Base-by-base conservation (phyloP, 2,797 vertebrate species). In the Lithobates sylvaticus region DNA sequence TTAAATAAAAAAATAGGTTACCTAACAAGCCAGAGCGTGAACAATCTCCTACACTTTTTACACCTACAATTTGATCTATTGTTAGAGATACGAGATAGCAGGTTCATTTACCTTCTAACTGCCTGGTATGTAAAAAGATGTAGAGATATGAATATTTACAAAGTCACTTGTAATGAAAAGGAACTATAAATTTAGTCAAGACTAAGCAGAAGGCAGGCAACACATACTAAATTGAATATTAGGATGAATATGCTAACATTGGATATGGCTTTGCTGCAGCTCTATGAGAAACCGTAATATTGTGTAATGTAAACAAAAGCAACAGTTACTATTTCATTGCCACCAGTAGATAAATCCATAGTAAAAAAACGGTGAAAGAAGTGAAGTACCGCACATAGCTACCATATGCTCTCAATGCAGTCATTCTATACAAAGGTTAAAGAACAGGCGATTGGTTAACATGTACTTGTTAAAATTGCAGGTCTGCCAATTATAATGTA, bases 361-460 rank as follows among this genome's bases (percentile, higher is more conserved):
- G 79, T 81, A 81, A 73, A 32, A 81, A 81, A 72, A 34, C 10
- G 47, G 29, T 67, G 32, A 47, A 50, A 73, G n/a, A 29, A n/a
- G 32, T 44, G 58, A 34, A 29, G 34, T 65, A 23, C 80, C n/a
- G 1, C 44, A 71, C 23, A 70, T 16, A 80, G 29, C 67, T 8
- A 78, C 16, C 36, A 68, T 78, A 18, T 21, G n/a, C 23, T 7
- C 42, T 15, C n/a, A 15, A 3, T 16, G n/a, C 13, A 27, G 42
- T 10, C 42, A 47, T 74, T 15, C 8, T n/a, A 42, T 42, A 42
- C 9, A 23, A n/a, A 10, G 21, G 21, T 4, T 9, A n/a, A 42
- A 42, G n/a, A 23, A 72, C 1, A 5, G 18, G 18, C 1, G 16
- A 54, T 18, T 54, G 50, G 50, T 54, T 54, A 54, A 5, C 50